Evolutionary conservation across 2,113 vertebrate species (phyloP), one percentile per base, ranked within the genome.

Genomic region (Channa argus): DNA sequence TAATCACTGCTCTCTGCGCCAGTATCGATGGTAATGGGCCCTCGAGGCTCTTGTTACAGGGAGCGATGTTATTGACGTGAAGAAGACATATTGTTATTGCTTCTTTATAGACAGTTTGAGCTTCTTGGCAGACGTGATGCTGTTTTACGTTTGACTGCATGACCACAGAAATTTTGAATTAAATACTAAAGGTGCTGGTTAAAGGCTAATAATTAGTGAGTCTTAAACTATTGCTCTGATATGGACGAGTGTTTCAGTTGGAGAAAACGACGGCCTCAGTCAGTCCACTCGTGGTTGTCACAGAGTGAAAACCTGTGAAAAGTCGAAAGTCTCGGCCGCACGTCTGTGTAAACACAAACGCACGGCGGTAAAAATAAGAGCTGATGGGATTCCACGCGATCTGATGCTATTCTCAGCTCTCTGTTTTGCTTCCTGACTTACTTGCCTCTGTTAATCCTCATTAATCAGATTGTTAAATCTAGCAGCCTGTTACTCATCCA

Each of bases 361-460:
- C 10, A 6, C 24, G 24, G 24, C 24, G 1, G 24, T 24, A 24
- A 49, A 79, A 79, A 82, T 67, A 68, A 34, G n/a, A 7, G 62
- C 53, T 83, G 77, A 80, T 11, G 68, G 79, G 83, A 89, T 81
- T 81, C 63, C 46, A 15, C 6, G 14, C 62, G 62, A 74, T 36
- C 77, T 49, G 63, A 10, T 14, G 52, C 71, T 87, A 64, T 87
- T 78, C 62, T 47, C 52, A 58, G 74, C 36, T n/a, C 2, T 47
- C 1, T 9, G 39, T 59, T 58, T n/a, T 65, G 68, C 63, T 64
- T 80, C 71, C 82, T 87, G 69, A 75, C 73, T 82, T 72, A 72
- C 63, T 37, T 24, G 9, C 49, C 45, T 53, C 44, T 45, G 58
- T 37, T 81, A 74, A 88, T 86, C 85, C 62, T 51, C n/a, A 38